phyloP scores from a whole-genome alignment of 2,888 invertebrate genomes.

The Ormyrus nitidulus region DNA sequence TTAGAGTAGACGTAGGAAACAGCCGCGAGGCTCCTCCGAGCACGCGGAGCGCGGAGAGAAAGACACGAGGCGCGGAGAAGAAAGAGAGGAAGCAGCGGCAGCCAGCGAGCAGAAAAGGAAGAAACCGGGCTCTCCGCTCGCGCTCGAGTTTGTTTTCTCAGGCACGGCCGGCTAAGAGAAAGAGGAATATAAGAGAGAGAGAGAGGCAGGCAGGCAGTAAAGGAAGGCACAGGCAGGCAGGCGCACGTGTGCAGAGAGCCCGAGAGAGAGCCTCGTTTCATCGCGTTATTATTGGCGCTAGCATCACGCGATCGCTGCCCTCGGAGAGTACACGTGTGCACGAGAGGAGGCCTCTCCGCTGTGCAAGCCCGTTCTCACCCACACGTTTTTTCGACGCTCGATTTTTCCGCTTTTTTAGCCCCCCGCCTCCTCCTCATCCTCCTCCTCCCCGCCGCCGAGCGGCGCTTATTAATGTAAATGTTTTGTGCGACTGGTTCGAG shows the following conservation, averaged over 20 bases:
- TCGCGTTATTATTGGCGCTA: slow-evolving; percentile 56
- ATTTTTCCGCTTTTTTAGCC: too few species aligned
- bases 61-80: not conserved
- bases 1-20: not conserved
- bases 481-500: not conserved
- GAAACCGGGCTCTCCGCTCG: slow-evolving; percentile 8
- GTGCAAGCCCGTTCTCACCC: not conserved
- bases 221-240: not conserved
- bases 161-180: not conserved
- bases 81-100: slow-evolving; percentile 17
- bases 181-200: not conserved
- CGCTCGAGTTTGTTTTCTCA: slow-evolving; percentile 54
- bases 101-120: slow-evolving; percentile 4
- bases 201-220: too few species aligned
- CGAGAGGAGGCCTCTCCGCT: too few species aligned
- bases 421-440: too few species aligned
- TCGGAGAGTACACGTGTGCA: too few species aligned
- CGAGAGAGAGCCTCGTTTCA: slow-evolving; percentile 35
- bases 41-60: not conserved
- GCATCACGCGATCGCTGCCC: slow-evolving; percentile 44
- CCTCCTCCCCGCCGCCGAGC: too few species aligned
- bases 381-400: not conserved
- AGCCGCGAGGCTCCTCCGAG: not conserved
- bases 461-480: too few species aligned
- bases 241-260: slow-evolving; percentile 17